Evolutionary conservation across 2,888 invertebrate species (phyloP).

Genomic region (Acronicta leporina): DNA sequence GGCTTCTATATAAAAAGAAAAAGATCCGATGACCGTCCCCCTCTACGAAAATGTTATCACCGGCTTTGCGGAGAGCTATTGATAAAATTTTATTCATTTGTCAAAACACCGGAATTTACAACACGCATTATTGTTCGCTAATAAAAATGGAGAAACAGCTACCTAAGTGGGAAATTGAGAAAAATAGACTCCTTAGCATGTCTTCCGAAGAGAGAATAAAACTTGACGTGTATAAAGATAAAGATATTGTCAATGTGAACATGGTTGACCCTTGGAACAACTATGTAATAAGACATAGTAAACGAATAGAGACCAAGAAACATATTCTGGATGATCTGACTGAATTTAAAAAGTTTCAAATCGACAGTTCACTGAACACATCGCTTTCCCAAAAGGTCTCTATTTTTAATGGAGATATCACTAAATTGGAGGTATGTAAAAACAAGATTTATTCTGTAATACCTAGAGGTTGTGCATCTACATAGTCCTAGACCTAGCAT

Average conservation of each 20-base stretch:
- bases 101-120: conserved; percentile 19
- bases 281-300: conserved; percentile 78
- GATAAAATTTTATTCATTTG: conserved; percentile 46
- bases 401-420: conserved; percentile 94
- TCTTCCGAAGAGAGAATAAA: conserved; percentile 87
- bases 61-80: conserved; percentile 45
- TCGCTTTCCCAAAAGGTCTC: conserved; percentile 90
- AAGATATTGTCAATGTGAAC: conserved; percentile 77
- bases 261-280: conserved; percentile 89
- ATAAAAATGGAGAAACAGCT: conserved; percentile 77
- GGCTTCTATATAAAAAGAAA: no score
- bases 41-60: conserved; percentile 55
- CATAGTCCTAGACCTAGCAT: no score
- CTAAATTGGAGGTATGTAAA: conserved; percentile 90
- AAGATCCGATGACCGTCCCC: no score
- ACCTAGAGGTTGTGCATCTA: no score
- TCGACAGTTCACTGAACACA: conserved; percentile 76
- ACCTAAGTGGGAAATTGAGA: conserved; percentile 83
- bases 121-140: conserved; percentile 58
- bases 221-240: conserved; percentile 69
- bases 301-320: conserved; percentile 75
- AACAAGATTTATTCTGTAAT: not conserved
- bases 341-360: conserved; percentile 71
- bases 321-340: conserved; percentile 73
- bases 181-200: conserved; percentile 87